Percentiles rank a stretch among this genome's conserved stretches.
Evolutionary conservation across 1,140 invertebrate species (phyloP).

Genomic region (Laupala kohalensis): DNA sequence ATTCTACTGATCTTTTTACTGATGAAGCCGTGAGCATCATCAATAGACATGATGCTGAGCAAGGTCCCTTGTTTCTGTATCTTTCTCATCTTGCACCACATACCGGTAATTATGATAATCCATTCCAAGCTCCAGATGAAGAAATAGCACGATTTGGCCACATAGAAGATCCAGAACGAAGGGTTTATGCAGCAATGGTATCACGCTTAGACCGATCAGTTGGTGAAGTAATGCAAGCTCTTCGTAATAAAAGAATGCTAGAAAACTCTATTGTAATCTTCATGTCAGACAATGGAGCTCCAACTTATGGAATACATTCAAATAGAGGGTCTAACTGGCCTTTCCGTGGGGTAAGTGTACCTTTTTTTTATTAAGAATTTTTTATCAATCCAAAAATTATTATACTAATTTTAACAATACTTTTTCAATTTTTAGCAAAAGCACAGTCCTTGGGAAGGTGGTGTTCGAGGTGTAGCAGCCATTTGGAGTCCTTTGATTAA

Average conservation of each 20-base stretch:
- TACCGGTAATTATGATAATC: constrained; percentile 47
- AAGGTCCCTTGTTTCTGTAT: constrained; percentile 61
- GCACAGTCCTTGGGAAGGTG: constrained; percentile 76
- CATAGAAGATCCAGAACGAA: constrained; percentile 55
- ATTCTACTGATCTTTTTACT: constrained; percentile 67
- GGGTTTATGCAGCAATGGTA: constrained; percentile 57
- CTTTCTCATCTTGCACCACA: constrained; percentile 69
- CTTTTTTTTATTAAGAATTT: background rate
- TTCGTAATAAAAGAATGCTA: constrained; percentile 27
- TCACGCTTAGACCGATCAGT: constrained; percentile 39
- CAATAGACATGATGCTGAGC: constrained; percentile 37
- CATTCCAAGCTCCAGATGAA: constrained; percentile 63
- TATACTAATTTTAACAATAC: background rate
- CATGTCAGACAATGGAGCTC: constrained; percentile 35
- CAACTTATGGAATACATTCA: constrained; percentile 30
- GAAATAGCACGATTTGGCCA: constrained; percentile 57
- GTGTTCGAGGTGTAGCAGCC: constrained; percentile 56
- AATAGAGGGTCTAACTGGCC: constrained; percentile 42
- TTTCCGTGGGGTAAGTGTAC: constrained; percentile 29
- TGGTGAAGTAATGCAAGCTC: constrained; percentile 29
- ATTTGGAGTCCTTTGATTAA: constrained; percentile 61
- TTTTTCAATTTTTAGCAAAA: constrained; percentile 33
- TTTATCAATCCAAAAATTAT: background rate
- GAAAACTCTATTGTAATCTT: constrained; percentile 33
- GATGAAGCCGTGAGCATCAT: constrained; percentile 57